Conservation (phyloP, 2,888 invertebrate species). For the Dryomyza anilis region DNA sequence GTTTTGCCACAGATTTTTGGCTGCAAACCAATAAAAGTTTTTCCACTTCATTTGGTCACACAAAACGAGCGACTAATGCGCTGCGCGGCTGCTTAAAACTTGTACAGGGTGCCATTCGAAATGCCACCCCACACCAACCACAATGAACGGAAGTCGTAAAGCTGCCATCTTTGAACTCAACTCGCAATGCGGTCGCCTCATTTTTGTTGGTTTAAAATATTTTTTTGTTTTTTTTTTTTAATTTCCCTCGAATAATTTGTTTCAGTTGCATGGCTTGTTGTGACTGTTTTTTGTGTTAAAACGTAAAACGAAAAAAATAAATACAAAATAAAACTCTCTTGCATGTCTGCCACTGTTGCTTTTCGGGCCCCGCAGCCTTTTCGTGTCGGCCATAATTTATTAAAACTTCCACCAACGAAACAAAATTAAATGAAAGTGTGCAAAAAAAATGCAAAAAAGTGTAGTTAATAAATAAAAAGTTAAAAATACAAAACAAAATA, state of each 20-base stretch:
- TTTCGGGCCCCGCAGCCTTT: neutral
- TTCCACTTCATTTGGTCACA: neutral
- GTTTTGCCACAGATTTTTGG: conserved; percentile 1
- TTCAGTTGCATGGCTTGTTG: no score
- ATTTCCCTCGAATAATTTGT: conserved; percentile 23
- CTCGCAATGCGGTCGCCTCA: neutral
- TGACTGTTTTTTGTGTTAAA: conserved; percentile 22
- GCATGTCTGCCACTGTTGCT: conserved; percentile 11
- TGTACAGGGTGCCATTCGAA: neutral
- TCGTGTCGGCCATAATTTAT: conserved; percentile 46
- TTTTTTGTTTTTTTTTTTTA: neutral
- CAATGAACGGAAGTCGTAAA: conserved; percentile 53
- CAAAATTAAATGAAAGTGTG: conserved; percentile 52
- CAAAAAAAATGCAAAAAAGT: neutral
- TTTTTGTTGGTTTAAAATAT: neutral
- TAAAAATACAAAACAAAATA: neutral
- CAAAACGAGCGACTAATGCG: neutral
- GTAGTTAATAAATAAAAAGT: conserved; percentile 5
- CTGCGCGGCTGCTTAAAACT: neutral
- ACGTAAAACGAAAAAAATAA: neutral
- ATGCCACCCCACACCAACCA: neutral
- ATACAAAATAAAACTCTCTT: neutral
- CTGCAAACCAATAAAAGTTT: conserved; percentile 4
- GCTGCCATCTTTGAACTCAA: conserved; percentile 48
- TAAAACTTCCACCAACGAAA: conserved; percentile 45